Evolutionary conservation across 2,113 vertebrate species (phyloP), one percentile per base, ranked within the genome.

Genomic region (Onychorhynchus coronatus): DNA sequence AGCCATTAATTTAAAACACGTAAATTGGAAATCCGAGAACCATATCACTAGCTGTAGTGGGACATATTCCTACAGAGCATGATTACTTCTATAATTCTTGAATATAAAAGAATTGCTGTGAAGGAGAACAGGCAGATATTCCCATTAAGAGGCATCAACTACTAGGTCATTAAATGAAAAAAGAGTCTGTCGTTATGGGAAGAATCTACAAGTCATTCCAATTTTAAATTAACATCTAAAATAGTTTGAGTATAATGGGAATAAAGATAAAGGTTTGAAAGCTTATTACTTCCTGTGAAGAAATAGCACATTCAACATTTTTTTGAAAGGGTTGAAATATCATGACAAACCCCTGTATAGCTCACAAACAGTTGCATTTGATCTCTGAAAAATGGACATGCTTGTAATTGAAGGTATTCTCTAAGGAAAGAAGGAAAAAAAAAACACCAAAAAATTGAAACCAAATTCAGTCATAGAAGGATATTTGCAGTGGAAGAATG

Each of bases 1-100:
- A 91, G 28, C 73, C 90, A 95, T 97, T 97, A 97, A 96, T 98
- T 97, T 97, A 93, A 95, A 96, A 93, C 84, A 94, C 63, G 83
- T 85, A 97, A 97, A 97, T 97, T 96, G 75, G 93, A 97, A 97
- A 97, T 93, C 89, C 73, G 77, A 94, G 88, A 84, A 52, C 65
- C 75, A 44, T 92, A 94, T 78, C 77, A 67, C 62, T 88, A 4
- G 10, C 91, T 88, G 65, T 72, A 91, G 91, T 87, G 91, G 75
- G 96, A 95, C 33, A 47, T 55, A 96, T 91, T 96, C 83, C 86
- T 95, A 72, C 61, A 76, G 92, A 91, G 72, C 5, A 1, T 93
- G 95, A 97, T 97, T 97, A 74, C 88, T 95, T 96, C 85, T 72
- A 74, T 97, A 95, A 97, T 96, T 97, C 86, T 96, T 92, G 56